phyloP scores from a whole-genome alignment of 2,888 invertebrate species.

The Rapana venosa region DNA sequence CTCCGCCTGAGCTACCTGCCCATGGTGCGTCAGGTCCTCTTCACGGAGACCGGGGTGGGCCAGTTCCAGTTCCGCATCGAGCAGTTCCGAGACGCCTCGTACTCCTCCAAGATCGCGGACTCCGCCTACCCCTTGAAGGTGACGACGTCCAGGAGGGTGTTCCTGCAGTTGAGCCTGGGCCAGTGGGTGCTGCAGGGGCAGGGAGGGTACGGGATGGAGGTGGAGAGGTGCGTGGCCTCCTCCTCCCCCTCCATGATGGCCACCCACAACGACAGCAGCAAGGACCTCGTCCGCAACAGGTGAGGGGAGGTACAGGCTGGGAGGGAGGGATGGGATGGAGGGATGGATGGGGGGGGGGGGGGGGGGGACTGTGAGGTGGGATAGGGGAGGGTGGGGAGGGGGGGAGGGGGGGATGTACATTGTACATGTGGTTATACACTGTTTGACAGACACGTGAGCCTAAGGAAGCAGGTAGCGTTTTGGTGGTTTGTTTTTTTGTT shows the following conservation, averaged over 20 bases:
- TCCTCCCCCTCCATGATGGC: constrained; percentile 14
- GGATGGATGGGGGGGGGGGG: too few species aligned
- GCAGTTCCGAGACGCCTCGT: constrained; percentile 25
- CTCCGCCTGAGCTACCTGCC: constrained; percentile 28
- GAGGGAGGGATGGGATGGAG: too few species aligned
- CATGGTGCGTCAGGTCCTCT: constrained; percentile 11
- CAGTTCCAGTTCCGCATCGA: constrained; percentile 28
- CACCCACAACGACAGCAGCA: not conserved
- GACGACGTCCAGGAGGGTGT: not conserved
- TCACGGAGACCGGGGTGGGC: constrained; percentile 37
- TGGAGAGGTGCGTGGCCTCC: not conserved
- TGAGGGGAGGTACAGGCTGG: not conserved
- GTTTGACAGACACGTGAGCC: too few species aligned
- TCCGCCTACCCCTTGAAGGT: constrained; percentile 11
- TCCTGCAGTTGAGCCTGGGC: constrained; percentile 25
- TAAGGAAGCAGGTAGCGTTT: too few species aligned
- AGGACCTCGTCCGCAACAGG: constrained; percentile 17
- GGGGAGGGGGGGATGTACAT: too few species aligned
- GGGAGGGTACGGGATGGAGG: constrained; percentile 13
- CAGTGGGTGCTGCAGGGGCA: too few species aligned
- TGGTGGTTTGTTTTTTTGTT: too few species aligned
- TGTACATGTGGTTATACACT: too few species aligned
- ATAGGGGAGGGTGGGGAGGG: too few species aligned
- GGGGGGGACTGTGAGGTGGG: too few species aligned
- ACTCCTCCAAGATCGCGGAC: not conserved